phyloP scores from a whole-genome alignment of 1,140 invertebrate genomes.

The Belonocnema kinseyi region DNA sequence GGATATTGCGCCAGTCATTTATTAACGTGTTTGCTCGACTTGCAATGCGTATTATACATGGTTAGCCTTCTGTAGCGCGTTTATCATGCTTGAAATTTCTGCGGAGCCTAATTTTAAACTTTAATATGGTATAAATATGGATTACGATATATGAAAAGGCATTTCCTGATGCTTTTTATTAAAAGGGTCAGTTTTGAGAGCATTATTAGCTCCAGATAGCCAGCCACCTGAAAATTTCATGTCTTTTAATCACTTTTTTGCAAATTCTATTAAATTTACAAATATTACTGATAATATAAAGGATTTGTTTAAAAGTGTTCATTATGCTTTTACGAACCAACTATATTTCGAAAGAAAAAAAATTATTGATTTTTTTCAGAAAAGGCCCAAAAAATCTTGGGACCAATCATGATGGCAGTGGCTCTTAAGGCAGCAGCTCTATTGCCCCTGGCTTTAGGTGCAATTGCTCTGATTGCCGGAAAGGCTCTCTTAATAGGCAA shows the following conservation, averaged over 20 bases:
- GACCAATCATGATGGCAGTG: slow-evolving; percentile 83
- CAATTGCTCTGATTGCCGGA: slow-evolving; percentile 88
- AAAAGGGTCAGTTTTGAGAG: neutral
- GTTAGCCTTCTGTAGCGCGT: slow-evolving; percentile 1
- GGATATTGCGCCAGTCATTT: neutral
- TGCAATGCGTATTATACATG: neutral
- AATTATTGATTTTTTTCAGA: slow-evolving; percentile 69
- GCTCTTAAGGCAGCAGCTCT: slow-evolving; percentile 87
- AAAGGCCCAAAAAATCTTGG: slow-evolving; percentile 86
- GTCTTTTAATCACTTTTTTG: neutral
- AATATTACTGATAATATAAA: neutral
- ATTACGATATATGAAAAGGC: neutral
- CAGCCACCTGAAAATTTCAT: slow-evolving; percentile 17
- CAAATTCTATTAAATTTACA: slow-evolving; percentile 11
- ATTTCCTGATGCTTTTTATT: neutral
- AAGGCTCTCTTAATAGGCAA: slow-evolving; percentile 90
- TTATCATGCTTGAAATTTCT: slow-evolving; percentile 18
- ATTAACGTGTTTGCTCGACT: neutral
- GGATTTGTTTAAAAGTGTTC: too few species aligned
- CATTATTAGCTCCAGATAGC: neutral
- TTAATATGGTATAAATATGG: slow-evolving; percentile 2
- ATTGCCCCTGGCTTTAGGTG: slow-evolving; percentile 84
- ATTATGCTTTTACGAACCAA: too few species aligned
- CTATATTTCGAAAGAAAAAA: neutral
- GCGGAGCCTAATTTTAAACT: neutral